phyloP scores from a whole-genome alignment of 1,140 invertebrate species.

The Pseudomyrmex concolor region DNA sequence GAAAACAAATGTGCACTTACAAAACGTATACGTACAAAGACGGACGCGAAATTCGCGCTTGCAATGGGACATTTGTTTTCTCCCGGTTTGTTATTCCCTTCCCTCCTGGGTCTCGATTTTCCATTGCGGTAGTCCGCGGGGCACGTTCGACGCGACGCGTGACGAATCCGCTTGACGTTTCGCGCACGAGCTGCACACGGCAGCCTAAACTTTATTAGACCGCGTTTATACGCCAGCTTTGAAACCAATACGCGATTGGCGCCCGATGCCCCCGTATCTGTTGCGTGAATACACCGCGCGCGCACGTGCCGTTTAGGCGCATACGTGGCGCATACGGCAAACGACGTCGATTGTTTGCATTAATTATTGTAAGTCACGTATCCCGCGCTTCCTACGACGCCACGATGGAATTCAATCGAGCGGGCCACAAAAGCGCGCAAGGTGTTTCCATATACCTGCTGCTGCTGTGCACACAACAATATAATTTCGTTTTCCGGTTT shows the following conservation, averaged over 20 bases:
- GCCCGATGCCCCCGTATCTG: slow-evolving; percentile 31
- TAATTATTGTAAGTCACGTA: slow-evolving; percentile 82
- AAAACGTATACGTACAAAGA: slow-evolving; percentile 7
- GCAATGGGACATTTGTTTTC: slow-evolving; percentile 25
- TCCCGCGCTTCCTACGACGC: slow-evolving; percentile 46
- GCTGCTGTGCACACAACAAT: too few relatives aligned
- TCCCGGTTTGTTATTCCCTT: slow-evolving; percentile 1
- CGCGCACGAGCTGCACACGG: slow-evolving; percentile 19
- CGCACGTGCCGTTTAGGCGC: slow-evolving; percentile 51
- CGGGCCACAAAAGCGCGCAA: slow-evolving; percentile 61
- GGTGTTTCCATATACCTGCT: neutral
- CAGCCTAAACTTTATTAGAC: slow-evolving; percentile 48
- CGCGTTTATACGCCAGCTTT: slow-evolving; percentile 63
- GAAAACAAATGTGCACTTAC: slow-evolving; percentile 23
- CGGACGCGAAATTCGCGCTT: slow-evolving; percentile 22
- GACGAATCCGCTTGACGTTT: slow-evolving; percentile 68
- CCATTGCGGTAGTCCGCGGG: slow-evolving; percentile 48
- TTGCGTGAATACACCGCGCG: slow-evolving; percentile 52
- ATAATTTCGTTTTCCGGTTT: neutral
- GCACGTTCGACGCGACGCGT: slow-evolving; percentile 53
- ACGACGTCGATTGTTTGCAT: slow-evolving; percentile 73
- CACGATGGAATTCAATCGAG: slow-evolving; percentile 75
- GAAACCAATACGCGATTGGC: slow-evolving; percentile 71
- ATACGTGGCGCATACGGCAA: slow-evolving; percentile 25
- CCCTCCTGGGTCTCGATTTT: slow-evolving; percentile 61